These are phyloP conservation scores for Pyrochroa serraticornis DNA, from an alignment of 2,888 invertebrate species.

Conservation along the genomic window DNA sequence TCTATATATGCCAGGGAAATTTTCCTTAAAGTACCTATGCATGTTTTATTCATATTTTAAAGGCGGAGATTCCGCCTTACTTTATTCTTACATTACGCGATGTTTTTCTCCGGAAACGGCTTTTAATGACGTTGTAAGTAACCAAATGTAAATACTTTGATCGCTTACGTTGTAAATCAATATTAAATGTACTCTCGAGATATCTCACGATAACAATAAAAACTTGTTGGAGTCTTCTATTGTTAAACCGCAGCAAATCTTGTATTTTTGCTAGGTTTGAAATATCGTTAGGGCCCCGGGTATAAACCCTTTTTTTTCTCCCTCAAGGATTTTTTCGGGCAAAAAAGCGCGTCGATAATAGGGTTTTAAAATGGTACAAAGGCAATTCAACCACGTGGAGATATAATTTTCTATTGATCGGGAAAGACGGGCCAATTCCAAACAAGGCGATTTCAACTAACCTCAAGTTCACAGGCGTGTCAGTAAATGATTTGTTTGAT, in stretches of 20 bases:
- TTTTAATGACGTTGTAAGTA: too few species aligned
- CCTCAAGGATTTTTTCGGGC: background rate
- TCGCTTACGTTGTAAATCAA: too few species aligned
- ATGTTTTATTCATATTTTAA: conserved; percentile 10
- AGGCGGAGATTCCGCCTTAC: background rate
- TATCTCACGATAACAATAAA: too few species aligned
- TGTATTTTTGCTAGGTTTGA: too few species aligned
- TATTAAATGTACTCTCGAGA: too few species aligned
- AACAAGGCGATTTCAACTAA: background rate
- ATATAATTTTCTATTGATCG: conserved; percentile 30
- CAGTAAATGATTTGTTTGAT: conserved; percentile 15
- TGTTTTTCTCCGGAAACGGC: too few species aligned
- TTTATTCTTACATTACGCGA: background rate
- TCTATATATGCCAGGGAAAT: conserved; percentile 1
- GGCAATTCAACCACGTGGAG: conserved; percentile 28
- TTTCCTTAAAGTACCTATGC: background rate
- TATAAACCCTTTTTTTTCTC: background rate
- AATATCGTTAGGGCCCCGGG: background rate
- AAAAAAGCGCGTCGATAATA: conserved; percentile 20
- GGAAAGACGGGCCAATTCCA: conserved; percentile 10
- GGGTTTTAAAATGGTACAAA: conserved; percentile 24
- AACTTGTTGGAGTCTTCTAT: too few species aligned
- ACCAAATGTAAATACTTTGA: too few species aligned
- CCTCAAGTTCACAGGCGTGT: conserved; percentile 5
- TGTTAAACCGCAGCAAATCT: too few species aligned